Evolutionary conservation across 2,888 invertebrate genomes (phyloP), one percentile per base, ranked within the genome.

Genomic region (Synanthedon tipuliformis): DNA sequence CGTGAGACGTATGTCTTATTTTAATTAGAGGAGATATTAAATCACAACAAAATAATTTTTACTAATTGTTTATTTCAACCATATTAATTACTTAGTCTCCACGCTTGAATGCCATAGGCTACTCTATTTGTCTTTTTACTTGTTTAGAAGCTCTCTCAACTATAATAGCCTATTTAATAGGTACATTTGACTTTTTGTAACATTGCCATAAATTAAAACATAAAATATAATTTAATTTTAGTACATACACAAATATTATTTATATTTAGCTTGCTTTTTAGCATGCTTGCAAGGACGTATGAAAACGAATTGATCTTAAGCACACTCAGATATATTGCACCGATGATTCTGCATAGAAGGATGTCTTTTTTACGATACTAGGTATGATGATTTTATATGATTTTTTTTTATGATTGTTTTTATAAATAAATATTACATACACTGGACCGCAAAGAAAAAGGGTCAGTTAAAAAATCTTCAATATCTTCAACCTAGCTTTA

Each of bases 31-130:
- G 49, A 15, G 11, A 49, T 16, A 49, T 49, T 15, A 49, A 49
- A 49, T 49, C 15, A 49, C 12, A 16, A 49, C 49, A 18, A 16
- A 49, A 16, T 12, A 1, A 64, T 71, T 74, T 81, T 83, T 76
- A 73, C 83, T 85, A 84, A 82, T 78, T 69, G 76, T 84, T 82
- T 84, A 83, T 82, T 82, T 78, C 67, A 82, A 84, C 83, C 84
- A 81, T 34, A 34, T 7, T 34, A 77, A 76, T 74, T 66, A 70
- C 65, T 69, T 68, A 74, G 73, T 59, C 59, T 64, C 68, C 73
- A 69, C 75, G 69, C 68, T 71, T 58, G 58, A 53, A 60, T 61
- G 56, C 34, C 10, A 34, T 8, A 23, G 4, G 5, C 23, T 34
- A 34, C 3, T 34, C 3, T 34, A 34, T 34, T 34, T 34, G 34